Evolutionary conservation across 2,113 vertebrate genomes (phyloP), one percentile per base, ranked within the genome.

Genomic region (Neoarius graeffei): DNA sequence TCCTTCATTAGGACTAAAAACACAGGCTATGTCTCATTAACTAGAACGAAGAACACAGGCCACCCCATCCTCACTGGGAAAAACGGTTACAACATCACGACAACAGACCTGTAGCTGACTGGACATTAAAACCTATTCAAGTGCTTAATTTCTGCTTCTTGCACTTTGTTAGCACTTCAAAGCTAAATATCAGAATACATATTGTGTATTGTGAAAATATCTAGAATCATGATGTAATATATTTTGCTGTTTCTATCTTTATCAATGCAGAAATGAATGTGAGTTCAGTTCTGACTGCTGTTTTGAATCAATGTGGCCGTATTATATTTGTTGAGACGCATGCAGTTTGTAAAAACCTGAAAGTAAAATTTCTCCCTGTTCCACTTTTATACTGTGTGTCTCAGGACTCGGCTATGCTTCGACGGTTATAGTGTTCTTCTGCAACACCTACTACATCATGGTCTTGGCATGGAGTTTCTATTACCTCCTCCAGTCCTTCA

Each of bases 381-480:
- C 7, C 3, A 71, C n/a, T 35, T 56, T 81, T 30, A 1, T 15
- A 35, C 62, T 10, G 1, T 90, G 54, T 86, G 27, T 84, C 83
- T 86, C 90, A 96, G 96, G 96, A 83, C 90, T 96, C 54, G 96
- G 96, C 2, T 96, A 92, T 3, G 92, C 96, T 48, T 97, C 96
- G 76, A 96, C 96, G 95, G 96, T 97, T 23, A 97, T 97, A 1
- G 95, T 97, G 85, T 97, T 97, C 81, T 96, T 96, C 93, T 96
- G 96, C 74, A 96, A 96, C 94, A 96, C 96, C 0, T 96, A 96
- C 91, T 96, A 97, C 94, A 97, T 97, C 91, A 96, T 97, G 96
- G 95, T 97, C n/a, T 84, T 96, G 92, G 94, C 95, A n/a, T 97
- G 96, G 96, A 96, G 92, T 64, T 95, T 96, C 90, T 97, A 96